These are phyloP conservation scores for Dromococcyx pavoninus DNA, from an alignment of 2,797 vertebrate species.

Conservation along the genomic window DNA sequence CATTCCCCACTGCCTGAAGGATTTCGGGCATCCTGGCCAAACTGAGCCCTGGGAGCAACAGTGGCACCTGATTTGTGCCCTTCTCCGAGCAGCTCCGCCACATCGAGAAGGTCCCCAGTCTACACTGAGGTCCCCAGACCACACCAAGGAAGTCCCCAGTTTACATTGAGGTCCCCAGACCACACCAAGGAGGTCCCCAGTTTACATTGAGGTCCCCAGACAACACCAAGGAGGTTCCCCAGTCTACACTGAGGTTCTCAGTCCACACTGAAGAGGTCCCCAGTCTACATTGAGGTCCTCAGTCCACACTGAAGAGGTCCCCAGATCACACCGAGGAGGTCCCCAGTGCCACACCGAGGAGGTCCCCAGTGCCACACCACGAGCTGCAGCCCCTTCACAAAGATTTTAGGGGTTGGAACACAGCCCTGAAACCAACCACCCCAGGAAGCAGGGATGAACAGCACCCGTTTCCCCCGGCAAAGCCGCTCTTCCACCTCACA, in stretches of 20 bases:
- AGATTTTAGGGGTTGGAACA: not conserved
- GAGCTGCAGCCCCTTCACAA: not conserved
- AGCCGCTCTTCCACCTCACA: not conserved
- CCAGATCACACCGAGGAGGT: too few relatives aligned
- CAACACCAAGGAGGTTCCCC: too few relatives aligned
- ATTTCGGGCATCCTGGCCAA: not conserved
- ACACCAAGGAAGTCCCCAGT: too few relatives aligned
- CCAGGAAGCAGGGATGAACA: not conserved
- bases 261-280: too few relatives aligned
- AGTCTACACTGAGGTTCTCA: too few relatives aligned
- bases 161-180: too few relatives aligned
- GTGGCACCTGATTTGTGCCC: fast-evolving
- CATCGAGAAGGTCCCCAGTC: not conserved
- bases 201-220: too few relatives aligned
- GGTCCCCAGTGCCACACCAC: fast-evolving
- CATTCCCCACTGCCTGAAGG: fast-evolving
- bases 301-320: too few relatives aligned
- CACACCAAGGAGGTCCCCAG: too few relatives aligned
- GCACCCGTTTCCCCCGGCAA: not conserved
- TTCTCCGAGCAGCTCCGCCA: not conserved
- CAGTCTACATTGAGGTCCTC: too few relatives aligned
- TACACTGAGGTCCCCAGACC: too few relatives aligned
- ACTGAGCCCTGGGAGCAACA: not conserved
- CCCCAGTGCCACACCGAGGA: too few relatives aligned
- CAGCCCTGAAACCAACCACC: fast-evolving